Base-by-base conservation (phyloP, 2,113 vertebrate genomes). In the Macquaria ambigua region DNA sequence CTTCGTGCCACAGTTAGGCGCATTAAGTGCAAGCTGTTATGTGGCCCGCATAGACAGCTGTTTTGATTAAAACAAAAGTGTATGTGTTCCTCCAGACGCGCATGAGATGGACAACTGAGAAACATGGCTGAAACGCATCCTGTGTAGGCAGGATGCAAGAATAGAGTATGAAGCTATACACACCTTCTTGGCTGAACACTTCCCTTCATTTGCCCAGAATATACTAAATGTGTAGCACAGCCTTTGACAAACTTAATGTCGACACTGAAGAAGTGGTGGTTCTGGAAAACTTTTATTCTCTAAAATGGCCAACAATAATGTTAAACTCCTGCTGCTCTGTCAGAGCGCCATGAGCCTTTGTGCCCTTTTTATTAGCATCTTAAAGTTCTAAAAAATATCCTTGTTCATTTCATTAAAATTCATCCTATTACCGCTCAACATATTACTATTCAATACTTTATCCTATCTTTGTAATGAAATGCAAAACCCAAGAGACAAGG, bases 401-500 rank as follows among this genome's bases (percentile, higher is more conserved):
- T 76, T 10, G 61, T 69, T 82, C 16, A 46, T 56, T 77, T 68
- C n/a, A 91, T 88, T 88, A 83, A 85, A 85, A 88, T 80, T 80
- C 86, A 86, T 74, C 52, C 71, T 64, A 80, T 82, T 79, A 68
- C 75, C 64, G 46, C 68, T 72, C 52, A 63, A 25, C 50, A 66
- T 80, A 84, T 82, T 90, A 77, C 72, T 79, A 79, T 90, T 88
- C 87, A 75, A 80, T 83, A 81, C 66, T 79, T 79, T 70, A 74
- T 84, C 75, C 80, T 87, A 86, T 91, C 87, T 83, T 69, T 79
- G 55, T 86, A 92, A 93, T 92, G 88, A 77, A 91, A 88, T 77
- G 21, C 80, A 84, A 87, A 94, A 61, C 89, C 81, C 79, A 77
- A 73, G 86, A 86, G 90, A 88, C 82, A 82, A 89, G 82, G 79